Evolutionary conservation across 2,888 invertebrate genomes (phyloP), one percentile per base, ranked within the genome.

Genomic region (Phorcus lineatus): DNA sequence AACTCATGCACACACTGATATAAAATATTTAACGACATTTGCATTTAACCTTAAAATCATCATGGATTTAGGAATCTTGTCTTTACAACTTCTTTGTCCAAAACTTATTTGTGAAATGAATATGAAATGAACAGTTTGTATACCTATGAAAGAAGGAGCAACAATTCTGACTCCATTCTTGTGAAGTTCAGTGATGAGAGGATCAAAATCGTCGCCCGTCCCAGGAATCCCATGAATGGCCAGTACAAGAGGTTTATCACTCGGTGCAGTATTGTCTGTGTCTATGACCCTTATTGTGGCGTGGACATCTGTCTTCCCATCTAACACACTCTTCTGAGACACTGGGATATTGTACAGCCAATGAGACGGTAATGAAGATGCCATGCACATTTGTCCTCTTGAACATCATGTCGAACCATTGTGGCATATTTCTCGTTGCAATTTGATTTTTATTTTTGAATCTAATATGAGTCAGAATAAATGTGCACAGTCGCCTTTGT

Each of bases 61-160:
- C n/a, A n/a, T n/a, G n/a, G n/a, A n/a, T n/a, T n/a, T n/a, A n/a
- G n/a, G 36, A 36, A 36, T 36, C 2, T 36, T 36, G 36, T 36
- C 36, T 36, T 36, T 36, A 36, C 47, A 47, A 1, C 7, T 36
- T 36, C 36, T 36, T 36, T 36, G 7, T 36, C 36, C 2, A 2
- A 2, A 36, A 36, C 2, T 36, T 36, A 36, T 4, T 4, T 36
- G 2, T 36, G 36, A 36, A 36, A 36, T 7, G 7, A 7, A 36
- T 36, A 36, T 36, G 36, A 7, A 4, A 4, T 4, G 2, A 36
- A 36, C 2, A 4, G 7, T 4, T 36, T 36, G 36, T 36, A 36
- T 80, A 85, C 85, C 85, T 54, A 82, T 80, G 77, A 80, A 79
- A n/a, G 82, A 80, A 16, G 84, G 81, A 22, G 81, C 80, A 3